Base-by-base conservation (phyloP, 2,888 invertebrate genomes). In the Polia nebulosa region DNA sequence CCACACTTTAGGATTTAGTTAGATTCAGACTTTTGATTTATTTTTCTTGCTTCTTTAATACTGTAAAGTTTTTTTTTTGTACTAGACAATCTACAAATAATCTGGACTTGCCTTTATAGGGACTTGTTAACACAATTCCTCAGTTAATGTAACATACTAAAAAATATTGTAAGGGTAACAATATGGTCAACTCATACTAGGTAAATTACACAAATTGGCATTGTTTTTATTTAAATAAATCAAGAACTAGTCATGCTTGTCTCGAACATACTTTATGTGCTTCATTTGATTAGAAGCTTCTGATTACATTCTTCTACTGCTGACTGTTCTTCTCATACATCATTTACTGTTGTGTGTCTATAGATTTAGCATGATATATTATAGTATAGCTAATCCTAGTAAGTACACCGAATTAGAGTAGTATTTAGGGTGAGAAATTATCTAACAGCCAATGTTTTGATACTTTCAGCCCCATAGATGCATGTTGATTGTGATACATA, bases 221-320 rank as follows among this genome's bases (percentile, higher is more conserved):
- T 56, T 45, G n/a, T 62, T 75, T 66, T 69, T 55, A 69, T 61
- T 65, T 52, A 45, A 61, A 60, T 45, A 36, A 63, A 49, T 67
- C 39, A 55, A 66, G 59, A 79, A 78, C 78, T 78, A 78, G 80
- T 78, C 78, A 78, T 78, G 78, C 78, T 78, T 78, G 78, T 80
- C 76, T 61, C 32, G 15, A 79, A 67, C 66, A 75, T 69, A 74
- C 60, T 70, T 47, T 65, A 74, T 70, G 60, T 67, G 76, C 63
- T 66, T 76, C 69, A 52, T 60, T 51, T 49, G 47, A 51, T 62
- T 79, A 77, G 64, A 65, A 79, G 61, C 64, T 64, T 77, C 55
- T 53, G 34, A 58, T 64, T 62, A 60, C 59, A 73, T 57, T 49
- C 29, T 32, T 62, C 49, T 27, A 27, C 57, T 47, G 68, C 75